These are phyloP conservation scores for Gadus chalcogrammus DNA, from an alignment of 2,113 vertebrate genomes.

Conservation along the genomic window DNA sequence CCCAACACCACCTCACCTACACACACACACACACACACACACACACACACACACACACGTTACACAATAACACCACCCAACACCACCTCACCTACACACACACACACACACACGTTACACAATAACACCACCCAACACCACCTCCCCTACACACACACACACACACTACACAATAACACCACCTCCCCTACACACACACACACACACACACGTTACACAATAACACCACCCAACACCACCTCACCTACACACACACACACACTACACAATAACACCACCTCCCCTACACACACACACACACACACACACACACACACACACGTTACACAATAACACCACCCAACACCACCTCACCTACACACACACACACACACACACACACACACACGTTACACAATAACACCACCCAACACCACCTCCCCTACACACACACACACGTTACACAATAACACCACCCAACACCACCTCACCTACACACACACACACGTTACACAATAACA, in stretches of 20 bases:
- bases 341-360: neutral
- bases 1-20: neutral
- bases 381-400: neutral
- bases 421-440: neutral
- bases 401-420: neutral
- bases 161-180: neutral
- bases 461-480: neutral
- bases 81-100: neutral
- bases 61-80: neutral
- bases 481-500: conserved; percentile 53
- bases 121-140: neutral
- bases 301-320: neutral
- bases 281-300: too few relatives aligned
- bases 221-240: neutral
- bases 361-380: too few relatives aligned
- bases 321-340: neutral
- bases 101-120: neutral
- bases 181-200: too few relatives aligned
- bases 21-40: neutral
- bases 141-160: neutral
- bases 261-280: neutral
- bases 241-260: neutral
- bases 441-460: neutral
- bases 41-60: neutral
- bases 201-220: neutral